Evolutionary conservation across 1,140 invertebrate genomes (phyloP), one percentile per base, ranked within the genome.

Genomic region (Phthorimaea operculella): DNA sequence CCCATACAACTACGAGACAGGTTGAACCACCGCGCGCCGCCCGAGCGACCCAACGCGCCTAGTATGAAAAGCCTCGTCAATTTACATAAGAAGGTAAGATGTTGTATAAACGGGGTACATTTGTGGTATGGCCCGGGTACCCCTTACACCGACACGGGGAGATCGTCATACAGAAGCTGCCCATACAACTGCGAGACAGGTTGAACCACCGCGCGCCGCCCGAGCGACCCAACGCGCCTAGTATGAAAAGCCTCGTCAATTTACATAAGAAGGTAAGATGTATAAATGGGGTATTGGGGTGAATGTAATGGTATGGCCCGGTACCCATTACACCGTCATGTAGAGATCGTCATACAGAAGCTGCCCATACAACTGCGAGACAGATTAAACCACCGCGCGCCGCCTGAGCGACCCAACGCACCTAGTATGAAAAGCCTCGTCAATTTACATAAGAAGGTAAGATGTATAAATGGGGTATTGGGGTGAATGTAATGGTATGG

Each of bases 271-370:
- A 86, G 72, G 79, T 83, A 70, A 57, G 55, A 18, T 1, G 18
- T 17, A 16, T 28, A 28, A 4, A 28, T 28, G n/a, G 6, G 6
- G 11, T 94, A 28, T 92, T 92, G 79, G 90, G 91, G 42, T 90
- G 92, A 45, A 89, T n/a, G 88, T 90, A 0, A 89, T 95, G 28
- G 88, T n/a, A n/a, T n/a, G 88, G 17, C 87, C 91, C 6, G 89
- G 16, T 92, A 94, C 79, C 88, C 90, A 0, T 86, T 92, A 42
- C 87, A 92, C 59, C 81, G 84, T 7, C 90, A 92, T 69, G 87
- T 95, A 44, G 96, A 98, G 68, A 96, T 93, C 0, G 97, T 99
- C 70, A 87, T 97, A 51, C 90, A 92, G 67, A 97, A 98, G 85
- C 90, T 98, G 58, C 92, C 93, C 1, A 83, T 89, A 15, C 92